These are phyloP conservation scores for Enteromius viviparus DNA, from an alignment of 2,797 vertebrate genomes.

Conservation along the genomic window DNA sequence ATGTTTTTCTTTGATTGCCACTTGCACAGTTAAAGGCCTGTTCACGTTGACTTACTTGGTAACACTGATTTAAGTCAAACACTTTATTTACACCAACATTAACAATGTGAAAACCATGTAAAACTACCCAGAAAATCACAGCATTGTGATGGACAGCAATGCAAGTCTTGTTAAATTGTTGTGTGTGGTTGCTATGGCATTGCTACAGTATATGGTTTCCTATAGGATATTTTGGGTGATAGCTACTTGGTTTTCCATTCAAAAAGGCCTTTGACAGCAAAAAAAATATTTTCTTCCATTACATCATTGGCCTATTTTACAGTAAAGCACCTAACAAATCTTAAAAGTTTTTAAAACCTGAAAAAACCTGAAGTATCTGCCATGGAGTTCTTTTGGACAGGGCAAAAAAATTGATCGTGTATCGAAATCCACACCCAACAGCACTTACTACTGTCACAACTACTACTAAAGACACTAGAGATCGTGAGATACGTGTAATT, in stretches of 20 bases:
- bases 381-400: neutral
- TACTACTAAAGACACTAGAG: neutral
- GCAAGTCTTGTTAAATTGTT: neutral
- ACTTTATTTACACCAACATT: neutral
- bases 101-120: neutral
- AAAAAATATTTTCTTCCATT: neutral
- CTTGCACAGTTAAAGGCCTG: neutral
- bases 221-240: neutral
- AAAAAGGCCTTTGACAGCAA: neutral
- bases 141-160: neutral
- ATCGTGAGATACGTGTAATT: neutral
- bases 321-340: neutral
- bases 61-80: neutral
- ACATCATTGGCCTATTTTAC: neutral
- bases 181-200: neutral
- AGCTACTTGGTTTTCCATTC: neutral
- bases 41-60: neutral
- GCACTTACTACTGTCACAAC: neutral
- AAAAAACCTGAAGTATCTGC: neutral
- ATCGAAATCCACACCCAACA: neutral
- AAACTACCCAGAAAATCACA: neutral
- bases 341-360: neutral
- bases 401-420: neutral
- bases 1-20: neutral
- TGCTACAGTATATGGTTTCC: neutral